Evolutionary conservation across 1,140 invertebrate species (phyloP).

Genomic region (Neodiprion lecontei): DNA sequence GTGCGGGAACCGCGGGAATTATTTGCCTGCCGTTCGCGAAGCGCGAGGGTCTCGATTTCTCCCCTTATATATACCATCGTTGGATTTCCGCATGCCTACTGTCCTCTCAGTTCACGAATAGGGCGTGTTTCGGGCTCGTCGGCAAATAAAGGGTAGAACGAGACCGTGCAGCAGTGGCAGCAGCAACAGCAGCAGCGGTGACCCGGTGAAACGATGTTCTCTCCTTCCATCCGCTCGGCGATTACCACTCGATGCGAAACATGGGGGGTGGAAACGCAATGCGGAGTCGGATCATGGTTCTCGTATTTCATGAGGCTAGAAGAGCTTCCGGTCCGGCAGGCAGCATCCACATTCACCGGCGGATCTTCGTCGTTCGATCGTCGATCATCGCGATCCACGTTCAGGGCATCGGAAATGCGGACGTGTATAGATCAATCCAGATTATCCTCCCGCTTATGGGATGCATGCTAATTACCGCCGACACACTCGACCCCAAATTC

Average conservation of each 20-base stretch:
- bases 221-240: not conserved
- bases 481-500: constrained; percentile 18
- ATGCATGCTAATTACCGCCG: constrained; percentile 47
- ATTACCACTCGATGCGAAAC: not conserved
- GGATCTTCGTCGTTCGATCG: not conserved
- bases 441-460: constrained; percentile 40
- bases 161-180: not conserved
- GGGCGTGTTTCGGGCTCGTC: not conserved
- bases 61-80: not conserved
- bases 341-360: not conserved
- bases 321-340: too few relatives aligned
- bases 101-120: too few relatives aligned
- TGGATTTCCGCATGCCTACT: not conserved
- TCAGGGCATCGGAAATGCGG: constrained; percentile 40
- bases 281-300: too few relatives aligned
- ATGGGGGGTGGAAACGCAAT: too few relatives aligned
- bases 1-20: not conserved
- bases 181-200: not conserved
- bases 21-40: not conserved
- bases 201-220: not conserved
- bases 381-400: constrained; percentile 26
- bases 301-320: too few relatives aligned
- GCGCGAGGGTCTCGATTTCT: not conserved
- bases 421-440: constrained; percentile 43
- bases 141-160: not conserved